Base-by-base conservation (phyloP, 2,113 vertebrate genomes). In the Parus major region DNA sequence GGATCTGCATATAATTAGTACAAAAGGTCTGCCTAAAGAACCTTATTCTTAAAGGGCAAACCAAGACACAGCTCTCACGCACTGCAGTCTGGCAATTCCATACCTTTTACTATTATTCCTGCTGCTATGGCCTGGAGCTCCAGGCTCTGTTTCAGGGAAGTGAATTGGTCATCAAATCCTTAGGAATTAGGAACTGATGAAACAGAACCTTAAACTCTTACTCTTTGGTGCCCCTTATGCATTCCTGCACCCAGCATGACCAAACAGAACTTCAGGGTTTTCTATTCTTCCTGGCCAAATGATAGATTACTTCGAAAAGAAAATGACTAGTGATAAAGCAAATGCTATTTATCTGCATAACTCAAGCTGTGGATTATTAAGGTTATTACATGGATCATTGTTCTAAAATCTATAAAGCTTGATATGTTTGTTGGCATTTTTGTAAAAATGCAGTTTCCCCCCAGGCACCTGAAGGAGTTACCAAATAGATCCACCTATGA, bases 401-500 rank as follows among this genome's bases (percentile, higher is more conserved):
- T 15, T 78, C 53, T 89, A 64, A 91, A 75, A 84, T 63, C 19
- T 63, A 7, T 71, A 35, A 86, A 86, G 9, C 7, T 82, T 81
- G 23, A 59, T 57, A 52, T 63, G 12, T 81, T 84, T 24, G 11
- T 70, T 44, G 41, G 11, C 13, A 52, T 84, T 86, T 88, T 56
- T 0, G 0, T 56, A 83, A 82, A 80, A 7, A 21, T 0, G 0
- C 31, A 59, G 9, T 70, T 93, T 66, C 7, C 11, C 15, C 12
- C 5, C 7, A 27, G 23, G 29, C 16, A 57, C 23, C 47, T 63
- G 15, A 59, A 88, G 63, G 33, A 61, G 28, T 81, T 56, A 52
- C 13, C 16, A 61, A 53, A 41, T 10, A 77, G 8, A 53, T 22
- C 39, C 41, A 63, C 5, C 33, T 56, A 7, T 15, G 41, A 63